Base-by-base conservation (phyloP, 2,113 vertebrate species). In the Athene cunicularia region DNA sequence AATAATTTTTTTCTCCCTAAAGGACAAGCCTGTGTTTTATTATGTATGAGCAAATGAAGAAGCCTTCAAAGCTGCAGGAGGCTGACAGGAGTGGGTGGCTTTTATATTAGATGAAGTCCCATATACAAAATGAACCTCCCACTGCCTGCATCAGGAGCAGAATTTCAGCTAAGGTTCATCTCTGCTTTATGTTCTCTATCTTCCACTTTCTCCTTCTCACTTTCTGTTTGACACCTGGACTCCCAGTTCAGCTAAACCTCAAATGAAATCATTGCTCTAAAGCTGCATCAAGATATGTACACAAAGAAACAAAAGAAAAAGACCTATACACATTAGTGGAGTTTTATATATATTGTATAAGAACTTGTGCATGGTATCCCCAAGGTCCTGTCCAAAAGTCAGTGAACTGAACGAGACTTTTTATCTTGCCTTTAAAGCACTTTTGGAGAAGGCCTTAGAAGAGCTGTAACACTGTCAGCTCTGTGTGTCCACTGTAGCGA, bases 61-160 rank as follows among this genome's bases (percentile, higher is more conserved):
- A 90, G 39, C 50, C 63, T 93, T 91, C 91, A 84, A 84, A 95
- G 66, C 60, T 59, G 24, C 80, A 91, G 76, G 80, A 93, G 47
- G 55, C 26, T 92, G 86, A 73, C 49, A 77, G 71, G 37, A 95
- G 24, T 93, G 63, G 82, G 80, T 86, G 74, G 62, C 39, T 93
- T 96, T 91, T 86, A 26, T 84, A 62, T 73, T 55, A 89, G 28
- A 59, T 55, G 22, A 88, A 71, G 76, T 50, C 76, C 47, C 47
- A 80, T 13, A 76, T 8, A 70, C 10, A 64, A 92, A 94, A 92
- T 62, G 84, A 91, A 87, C 62, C 30, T 93, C 50, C 24, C 45
- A 66, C 49, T 66, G 41, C 10, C 63, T 90, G 45, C 53, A 80
- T 85, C 58, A 88, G 39, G 45, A 80, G 35, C 43, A 80, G 66